Base-by-base conservation (phyloP, 2,888 invertebrate species). In the Hirtodrosophila duncani region DNA sequence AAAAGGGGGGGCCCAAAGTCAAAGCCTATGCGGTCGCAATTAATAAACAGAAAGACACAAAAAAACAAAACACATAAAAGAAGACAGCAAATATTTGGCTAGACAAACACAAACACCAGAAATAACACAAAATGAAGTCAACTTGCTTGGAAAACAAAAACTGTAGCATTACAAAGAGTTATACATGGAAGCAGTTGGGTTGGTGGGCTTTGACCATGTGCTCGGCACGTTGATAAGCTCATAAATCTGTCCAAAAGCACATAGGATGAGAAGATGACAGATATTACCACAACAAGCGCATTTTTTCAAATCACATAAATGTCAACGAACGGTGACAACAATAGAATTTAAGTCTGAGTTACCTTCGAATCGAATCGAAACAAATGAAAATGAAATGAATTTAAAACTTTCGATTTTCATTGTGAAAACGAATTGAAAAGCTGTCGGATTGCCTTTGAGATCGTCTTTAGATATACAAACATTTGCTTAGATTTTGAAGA, bases 81-180 rank as follows among this genome's bases (percentile, higher is more conserved):
- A 59, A 57, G 59, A 57, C 62, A 46, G 34, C 67, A 71, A 71
- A 71, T 80, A 71, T 71, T 71, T 80, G 78, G 45, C 43, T 46
- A 58, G 30, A 53, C 63, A 57, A 52, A 53, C 16, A 24, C 56
- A 66, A 29, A 34, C 23, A 29, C 21, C 42, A 57, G 13, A 21
- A 29, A 26, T 30, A 30, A 31, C 38, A 45, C 26, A 34, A 39
- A 41, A 27, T 24, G 2, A 53, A 58, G 36, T 36, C 27, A 57
- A 45, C 45, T 45, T 46, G 16, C 52, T 8, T 16, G 51, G 26
- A 27, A 26, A 30, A 27, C 43, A 39, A 51, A 62, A 62, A 50
- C 27, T 30, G 14, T 10, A 30, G 16, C 2, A 16, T 16, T 16
- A 27, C 41, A 41, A 14, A 41, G 11, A 41, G 18, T 30, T 10